Percentiles rank a stretch among this genome's conserved stretches.
Evolutionary conservation across 2,113 vertebrate genomes (phyloP).

Genomic region (Holacanthus passer): DNA sequence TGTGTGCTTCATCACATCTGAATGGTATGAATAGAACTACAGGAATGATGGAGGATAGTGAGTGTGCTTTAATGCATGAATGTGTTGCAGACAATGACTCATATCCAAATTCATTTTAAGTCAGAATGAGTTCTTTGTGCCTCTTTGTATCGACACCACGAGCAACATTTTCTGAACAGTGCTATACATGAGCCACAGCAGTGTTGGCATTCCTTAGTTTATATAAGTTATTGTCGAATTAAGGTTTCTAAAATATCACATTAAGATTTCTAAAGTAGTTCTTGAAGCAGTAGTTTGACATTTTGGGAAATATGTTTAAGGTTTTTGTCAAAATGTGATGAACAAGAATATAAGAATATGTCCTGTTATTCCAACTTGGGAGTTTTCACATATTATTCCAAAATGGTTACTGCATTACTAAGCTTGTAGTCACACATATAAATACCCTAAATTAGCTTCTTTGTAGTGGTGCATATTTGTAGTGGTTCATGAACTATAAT

Average conservation of each 20-base stretch:
- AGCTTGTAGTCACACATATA: neutral
- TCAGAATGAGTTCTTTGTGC: neutral
- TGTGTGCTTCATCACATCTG: neutral
- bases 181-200: too few species aligned
- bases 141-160: neutral
- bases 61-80: neutral
- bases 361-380: too few species aligned
- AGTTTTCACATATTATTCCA: too few species aligned
- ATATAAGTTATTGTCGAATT: too few species aligned
- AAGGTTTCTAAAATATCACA: neutral
- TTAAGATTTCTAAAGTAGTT: neutral
- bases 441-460: neutral
- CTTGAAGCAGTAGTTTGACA: neutral
- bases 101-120: neutral
- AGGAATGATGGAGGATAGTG: constrained; percentile 12
- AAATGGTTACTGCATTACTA: too few species aligned
- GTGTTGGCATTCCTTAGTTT: neutral
- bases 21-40: neutral
- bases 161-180: neutral
- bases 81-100: constrained; percentile 1
- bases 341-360: too few species aligned
- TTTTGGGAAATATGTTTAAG: too few species aligned
- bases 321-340: too few species aligned
- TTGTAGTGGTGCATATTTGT: neutral
- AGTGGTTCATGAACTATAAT: too few species aligned